Conservation (phyloP, 2,888 invertebrate species). For the Tetrapedia diversipes region DNA sequence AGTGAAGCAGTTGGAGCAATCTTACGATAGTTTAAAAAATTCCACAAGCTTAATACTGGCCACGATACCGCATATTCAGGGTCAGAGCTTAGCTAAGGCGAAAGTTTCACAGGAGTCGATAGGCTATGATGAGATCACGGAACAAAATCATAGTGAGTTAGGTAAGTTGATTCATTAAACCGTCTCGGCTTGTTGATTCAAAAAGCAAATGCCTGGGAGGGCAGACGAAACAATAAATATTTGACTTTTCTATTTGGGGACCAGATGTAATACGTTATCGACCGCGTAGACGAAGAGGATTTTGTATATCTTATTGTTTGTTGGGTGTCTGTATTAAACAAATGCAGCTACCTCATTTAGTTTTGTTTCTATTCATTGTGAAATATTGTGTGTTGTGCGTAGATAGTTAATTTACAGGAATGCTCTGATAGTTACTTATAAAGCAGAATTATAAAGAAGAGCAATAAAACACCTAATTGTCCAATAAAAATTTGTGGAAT, state of each 20-base stretch:
- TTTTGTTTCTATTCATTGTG: neutral
- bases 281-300: neutral
- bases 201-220: neutral
- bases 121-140: constrained; percentile 43
- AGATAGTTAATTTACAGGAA: too few species aligned
- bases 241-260: constrained; percentile 5
- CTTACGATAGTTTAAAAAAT: constrained; percentile 70
- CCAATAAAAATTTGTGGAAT: neutral
- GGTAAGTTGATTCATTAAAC: constrained; percentile 33
- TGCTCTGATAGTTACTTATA: too few species aligned
- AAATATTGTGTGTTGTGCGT: too few species aligned
- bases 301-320: neutral
- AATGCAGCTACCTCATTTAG: neutral
- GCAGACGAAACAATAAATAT: constrained; percentile 29
- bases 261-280: neutral
- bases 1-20: constrained; percentile 72
- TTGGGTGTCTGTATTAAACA: neutral
- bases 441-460: neutral
- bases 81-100: constrained; percentile 19
- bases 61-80: constrained; percentile 42
- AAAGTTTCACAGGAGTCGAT: constrained; percentile 30
- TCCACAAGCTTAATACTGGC: constrained; percentile 66
- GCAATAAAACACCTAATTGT: neutral
- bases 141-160: constrained; percentile 40
- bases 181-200: neutral